Evolutionary conservation across 2,113 vertebrate genomes (phyloP).

Genomic region (Ailurus styani): DNA sequence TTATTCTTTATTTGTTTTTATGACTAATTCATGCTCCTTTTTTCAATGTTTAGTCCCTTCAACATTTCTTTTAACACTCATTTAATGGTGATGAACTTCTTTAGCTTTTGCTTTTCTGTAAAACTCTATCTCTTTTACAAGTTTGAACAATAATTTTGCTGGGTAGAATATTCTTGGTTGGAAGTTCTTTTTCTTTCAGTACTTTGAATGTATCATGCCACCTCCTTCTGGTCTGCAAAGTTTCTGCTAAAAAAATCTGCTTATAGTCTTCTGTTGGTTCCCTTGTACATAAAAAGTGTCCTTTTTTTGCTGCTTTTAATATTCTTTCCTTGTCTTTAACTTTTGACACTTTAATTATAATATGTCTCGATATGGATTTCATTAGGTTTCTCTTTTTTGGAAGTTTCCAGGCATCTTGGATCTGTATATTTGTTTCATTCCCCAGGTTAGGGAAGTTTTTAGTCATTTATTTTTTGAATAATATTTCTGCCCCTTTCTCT

Average conservation of each 20-base stretch:
- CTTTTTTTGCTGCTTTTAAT: not conserved
- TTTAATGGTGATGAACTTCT: not conserved
- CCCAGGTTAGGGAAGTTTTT: not conserved
- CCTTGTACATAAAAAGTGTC: not conserved
- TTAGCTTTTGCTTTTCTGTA: not conserved
- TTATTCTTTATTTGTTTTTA: not conserved
- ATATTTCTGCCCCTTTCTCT: not conserved
- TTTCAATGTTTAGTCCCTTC: not conserved
- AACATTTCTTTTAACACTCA: not conserved
- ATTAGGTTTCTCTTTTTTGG: not conserved
- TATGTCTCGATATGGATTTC: not conserved
- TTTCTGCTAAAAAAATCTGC: not conserved
- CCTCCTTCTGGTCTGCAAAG: not conserved
- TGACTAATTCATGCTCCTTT: not conserved
- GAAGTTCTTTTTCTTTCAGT: not conserved
- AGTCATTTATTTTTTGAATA: not conserved
- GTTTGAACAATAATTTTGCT: not conserved
- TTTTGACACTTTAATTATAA: not conserved
- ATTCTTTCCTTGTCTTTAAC: not conserved
- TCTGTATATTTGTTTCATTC: not conserved
- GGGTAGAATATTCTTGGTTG: not conserved
- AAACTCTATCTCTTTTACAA: not conserved
- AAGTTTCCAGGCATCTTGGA: not conserved
- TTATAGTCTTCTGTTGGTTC: not conserved
- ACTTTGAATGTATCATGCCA: not conserved